Percentiles rank a stretch among this genome's conserved stretches.
phyloP scores from a whole-genome alignment of 2,888 invertebrate species.

The Palloptera scutellata region DNA sequence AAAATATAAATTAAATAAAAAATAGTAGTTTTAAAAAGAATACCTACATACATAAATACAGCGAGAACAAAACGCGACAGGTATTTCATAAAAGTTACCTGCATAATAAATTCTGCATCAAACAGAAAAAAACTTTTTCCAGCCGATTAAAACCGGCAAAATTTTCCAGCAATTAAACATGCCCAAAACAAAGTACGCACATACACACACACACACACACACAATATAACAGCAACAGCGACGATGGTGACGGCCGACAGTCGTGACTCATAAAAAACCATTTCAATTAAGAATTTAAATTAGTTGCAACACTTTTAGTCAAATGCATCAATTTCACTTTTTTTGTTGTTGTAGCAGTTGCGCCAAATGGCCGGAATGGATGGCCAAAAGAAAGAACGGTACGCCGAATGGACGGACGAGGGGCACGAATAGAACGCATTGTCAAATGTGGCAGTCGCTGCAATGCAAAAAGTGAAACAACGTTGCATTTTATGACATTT shows the following conservation, averaged over 20 bases:
- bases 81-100: neutral
- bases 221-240: constrained; percentile 37
- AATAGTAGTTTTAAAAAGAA: neutral
- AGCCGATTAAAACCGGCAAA: constrained; percentile 47
- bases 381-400: neutral
- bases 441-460: constrained; percentile 3
- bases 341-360: constrained; percentile 10
- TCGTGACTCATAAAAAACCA: constrained; percentile 45
- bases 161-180: constrained; percentile 50
- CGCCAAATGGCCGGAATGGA: neutral
- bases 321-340: constrained; percentile 24
- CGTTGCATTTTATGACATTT: constrained; percentile 53
- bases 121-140: constrained; percentile 27
- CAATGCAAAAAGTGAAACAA: neutral
- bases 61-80: neutral
- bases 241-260: neutral
- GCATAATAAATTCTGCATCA: constrained; percentile 27
- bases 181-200: constrained; percentile 24
- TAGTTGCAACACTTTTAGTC: constrained; percentile 53
- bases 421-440: neutral
- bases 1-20: neutral
- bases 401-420: neutral
- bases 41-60: neutral
- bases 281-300: constrained; percentile 60
- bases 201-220: too few relatives aligned